Evolutionary conservation across 2,888 invertebrate species (phyloP).

Genomic region (Dolichopus griseipennis): DNA sequence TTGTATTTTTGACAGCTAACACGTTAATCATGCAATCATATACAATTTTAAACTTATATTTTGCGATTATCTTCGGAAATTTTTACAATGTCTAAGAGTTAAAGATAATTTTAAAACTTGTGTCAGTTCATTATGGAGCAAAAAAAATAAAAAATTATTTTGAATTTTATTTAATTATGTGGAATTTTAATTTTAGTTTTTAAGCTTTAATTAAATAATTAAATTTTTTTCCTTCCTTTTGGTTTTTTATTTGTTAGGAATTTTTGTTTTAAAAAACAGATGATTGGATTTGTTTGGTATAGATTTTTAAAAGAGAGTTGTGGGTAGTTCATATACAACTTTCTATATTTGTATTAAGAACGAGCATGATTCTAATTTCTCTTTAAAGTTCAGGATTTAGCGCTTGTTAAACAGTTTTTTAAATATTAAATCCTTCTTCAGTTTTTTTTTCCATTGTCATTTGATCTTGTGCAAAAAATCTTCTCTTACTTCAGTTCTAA

Average conservation of each 20-base stretch:
- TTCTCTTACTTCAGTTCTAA: too few species aligned
- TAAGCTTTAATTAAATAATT: constrained; percentile 1
- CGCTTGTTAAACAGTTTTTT: too few species aligned
- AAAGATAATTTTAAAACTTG: not conserved
- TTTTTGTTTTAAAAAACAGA: not conserved
- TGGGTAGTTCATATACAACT: too few species aligned
- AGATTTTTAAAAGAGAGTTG: too few species aligned
- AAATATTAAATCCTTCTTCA: too few species aligned
- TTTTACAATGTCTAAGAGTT: not conserved
- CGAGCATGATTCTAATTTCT: too few species aligned
- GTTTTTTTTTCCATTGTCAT: too few species aligned
- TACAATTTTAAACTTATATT: not conserved
- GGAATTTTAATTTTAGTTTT: not conserved
- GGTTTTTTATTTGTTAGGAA: not conserved
- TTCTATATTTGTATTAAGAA: too few species aligned
- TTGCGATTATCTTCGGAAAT: not conserved
- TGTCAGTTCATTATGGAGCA: not conserved
- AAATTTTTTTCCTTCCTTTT: not conserved
- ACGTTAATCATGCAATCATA: constrained; percentile 1
- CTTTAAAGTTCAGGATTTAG: too few species aligned
- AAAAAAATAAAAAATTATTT: not conserved
- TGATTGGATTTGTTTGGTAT: too few species aligned
- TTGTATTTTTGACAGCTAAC: constrained; percentile 1
- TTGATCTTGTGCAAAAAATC: too few species aligned
- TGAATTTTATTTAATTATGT: not conserved